These are phyloP conservation scores for Scomber scombrus DNA, from an alignment of 2,113 vertebrate genomes.

Conservation along the genomic window DNA sequence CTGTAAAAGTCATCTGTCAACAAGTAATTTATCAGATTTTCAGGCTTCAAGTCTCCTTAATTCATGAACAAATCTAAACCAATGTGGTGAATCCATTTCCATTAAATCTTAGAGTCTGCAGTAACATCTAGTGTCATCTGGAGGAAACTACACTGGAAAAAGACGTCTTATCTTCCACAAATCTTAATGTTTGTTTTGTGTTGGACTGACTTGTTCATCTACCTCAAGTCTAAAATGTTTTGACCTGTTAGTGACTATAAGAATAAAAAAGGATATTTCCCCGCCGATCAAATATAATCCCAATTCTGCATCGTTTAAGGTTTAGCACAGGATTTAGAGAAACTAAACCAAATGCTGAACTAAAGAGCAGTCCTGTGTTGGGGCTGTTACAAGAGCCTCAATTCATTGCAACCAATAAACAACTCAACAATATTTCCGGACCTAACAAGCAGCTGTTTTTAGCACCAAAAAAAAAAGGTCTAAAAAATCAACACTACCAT, in stretches of 20 bases:
- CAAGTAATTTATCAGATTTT: conserved; percentile 26
- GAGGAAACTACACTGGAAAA: background rate
- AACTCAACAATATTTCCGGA: too few relatives aligned
- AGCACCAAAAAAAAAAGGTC: too few relatives aligned
- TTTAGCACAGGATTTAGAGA: background rate
- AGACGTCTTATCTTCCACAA: background rate
- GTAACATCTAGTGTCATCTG: conserved; percentile 36
- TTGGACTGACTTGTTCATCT: too few relatives aligned
- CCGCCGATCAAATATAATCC: background rate
- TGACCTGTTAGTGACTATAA: too few relatives aligned
- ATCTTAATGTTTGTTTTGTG: background rate
- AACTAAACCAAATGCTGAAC: background rate
- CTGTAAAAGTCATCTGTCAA: conserved; percentile 7
- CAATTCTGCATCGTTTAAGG: background rate
- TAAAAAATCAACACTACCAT: too few relatives aligned
- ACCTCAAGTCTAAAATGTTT: too few relatives aligned
- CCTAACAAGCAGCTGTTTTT: too few relatives aligned
- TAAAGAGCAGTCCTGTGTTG: too few relatives aligned
- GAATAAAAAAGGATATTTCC: background rate
- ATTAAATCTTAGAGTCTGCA: conserved; percentile 3
- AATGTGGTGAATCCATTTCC: background rate
- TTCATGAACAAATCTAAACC: background rate
- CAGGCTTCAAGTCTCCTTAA: conserved; percentile 17
- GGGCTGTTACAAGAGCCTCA: too few relatives aligned
- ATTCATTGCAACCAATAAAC: too few relatives aligned